Conservation (phyloP, 2,113 vertebrate species). For the Lepidiolamprologus cunningtoni region DNA sequence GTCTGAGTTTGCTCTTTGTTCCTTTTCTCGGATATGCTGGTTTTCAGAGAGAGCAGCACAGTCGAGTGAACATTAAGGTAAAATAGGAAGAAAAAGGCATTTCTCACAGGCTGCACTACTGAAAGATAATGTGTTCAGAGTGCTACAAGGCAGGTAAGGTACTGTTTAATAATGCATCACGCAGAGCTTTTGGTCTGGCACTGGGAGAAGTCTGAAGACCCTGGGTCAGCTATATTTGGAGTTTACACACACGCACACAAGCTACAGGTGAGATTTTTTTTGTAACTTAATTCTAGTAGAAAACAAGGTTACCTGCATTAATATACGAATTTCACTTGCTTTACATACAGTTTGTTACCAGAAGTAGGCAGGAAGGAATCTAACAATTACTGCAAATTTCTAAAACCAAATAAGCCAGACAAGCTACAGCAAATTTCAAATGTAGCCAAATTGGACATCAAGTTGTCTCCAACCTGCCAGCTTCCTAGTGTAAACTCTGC, state of each 20-base stretch:
- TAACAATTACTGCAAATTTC: background rate
- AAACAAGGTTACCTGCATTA: accelerated
- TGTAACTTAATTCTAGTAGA: background rate
- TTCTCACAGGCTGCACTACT: background rate
- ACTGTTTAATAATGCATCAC: background rate
- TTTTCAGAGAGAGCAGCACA: background rate
- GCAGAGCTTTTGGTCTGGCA: background rate
- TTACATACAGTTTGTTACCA: background rate
- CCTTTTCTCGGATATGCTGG: background rate
- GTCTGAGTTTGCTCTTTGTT: background rate
- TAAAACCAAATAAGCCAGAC: background rate
- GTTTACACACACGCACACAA: accelerated
- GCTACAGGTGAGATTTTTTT: background rate
- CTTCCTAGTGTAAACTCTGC: background rate
- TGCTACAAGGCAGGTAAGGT: background rate
- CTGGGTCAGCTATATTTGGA: background rate
- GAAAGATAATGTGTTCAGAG: background rate
- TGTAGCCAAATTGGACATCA: background rate
- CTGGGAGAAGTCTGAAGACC: background rate
- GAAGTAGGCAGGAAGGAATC: background rate
- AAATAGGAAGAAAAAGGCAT: background rate
- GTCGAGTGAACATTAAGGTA: background rate
- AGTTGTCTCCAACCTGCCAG: background rate
- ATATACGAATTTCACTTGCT: background rate
- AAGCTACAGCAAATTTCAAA: background rate